Evolutionary conservation across 1,140 invertebrate species (phyloP).

Genomic region (Bombus confusus): DNA sequence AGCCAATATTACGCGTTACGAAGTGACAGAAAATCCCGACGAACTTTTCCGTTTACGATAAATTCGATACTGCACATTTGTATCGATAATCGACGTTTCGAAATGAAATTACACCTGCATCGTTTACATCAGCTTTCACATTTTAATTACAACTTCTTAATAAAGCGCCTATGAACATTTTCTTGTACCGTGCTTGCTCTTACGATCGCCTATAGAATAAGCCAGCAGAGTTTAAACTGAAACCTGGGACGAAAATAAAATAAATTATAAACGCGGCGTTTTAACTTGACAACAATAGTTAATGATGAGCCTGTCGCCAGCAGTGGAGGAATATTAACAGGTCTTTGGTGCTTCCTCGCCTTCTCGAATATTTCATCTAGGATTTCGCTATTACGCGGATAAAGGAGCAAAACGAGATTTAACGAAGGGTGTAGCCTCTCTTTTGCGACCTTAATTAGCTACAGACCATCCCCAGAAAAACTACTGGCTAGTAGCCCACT

Average conservation of each 20-base stretch:
- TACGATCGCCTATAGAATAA: background rate
- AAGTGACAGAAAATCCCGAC: background rate
- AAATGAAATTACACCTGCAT: background rate
- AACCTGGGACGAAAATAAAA: background rate
- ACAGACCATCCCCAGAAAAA: constrained; percentile 12
- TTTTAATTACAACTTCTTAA: background rate
- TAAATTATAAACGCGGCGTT: background rate
- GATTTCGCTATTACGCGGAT: background rate
- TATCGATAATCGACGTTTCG: background rate
- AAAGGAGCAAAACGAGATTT: background rate
- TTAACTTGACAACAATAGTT: background rate
- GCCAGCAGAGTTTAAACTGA: background rate
- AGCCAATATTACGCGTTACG: background rate
- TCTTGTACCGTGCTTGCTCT: background rate
- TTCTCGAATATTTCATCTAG: background rate
- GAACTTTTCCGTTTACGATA: background rate
- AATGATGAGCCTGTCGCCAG: background rate
- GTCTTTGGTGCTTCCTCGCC: background rate
- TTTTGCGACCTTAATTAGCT: background rate
- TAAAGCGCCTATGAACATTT: background rate
- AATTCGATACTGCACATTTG: background rate
- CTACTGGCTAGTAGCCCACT: background rate
- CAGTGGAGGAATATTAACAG: background rate
- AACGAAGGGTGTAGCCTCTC: background rate
- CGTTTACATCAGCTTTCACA: background rate